Conservation (phyloP, 2,113 vertebrate genomes). For the Elgaria multicarinata region DNA sequence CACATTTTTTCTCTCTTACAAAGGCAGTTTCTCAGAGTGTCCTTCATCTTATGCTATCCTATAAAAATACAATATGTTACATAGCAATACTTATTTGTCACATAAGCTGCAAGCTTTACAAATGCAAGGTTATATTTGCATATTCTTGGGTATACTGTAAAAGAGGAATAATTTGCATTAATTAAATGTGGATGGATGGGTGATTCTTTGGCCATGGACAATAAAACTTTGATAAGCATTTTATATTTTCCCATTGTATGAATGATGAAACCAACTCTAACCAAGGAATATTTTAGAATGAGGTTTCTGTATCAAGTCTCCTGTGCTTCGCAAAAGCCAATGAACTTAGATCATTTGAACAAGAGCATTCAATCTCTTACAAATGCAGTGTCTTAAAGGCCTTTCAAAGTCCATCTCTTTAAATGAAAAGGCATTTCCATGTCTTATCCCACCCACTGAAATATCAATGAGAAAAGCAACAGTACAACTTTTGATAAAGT, state of each 20-base stretch:
- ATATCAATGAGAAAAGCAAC: neutral
- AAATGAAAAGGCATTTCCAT: neutral
- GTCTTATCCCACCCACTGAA: neutral
- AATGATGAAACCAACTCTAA: slow-evolving; percentile 9
- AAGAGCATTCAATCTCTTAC: neutral
- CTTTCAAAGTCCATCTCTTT: neutral
- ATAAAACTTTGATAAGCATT: slow-evolving; percentile 23
- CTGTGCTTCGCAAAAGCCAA: slow-evolving; percentile 49
- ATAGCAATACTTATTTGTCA: slow-evolving; percentile 35
- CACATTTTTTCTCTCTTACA: slow-evolving; percentile 29
- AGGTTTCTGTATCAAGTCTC: slow-evolving; percentile 69
- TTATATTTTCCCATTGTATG: slow-evolving; percentile 3
- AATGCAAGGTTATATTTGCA: slow-evolving; percentile 39
- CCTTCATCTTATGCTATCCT: slow-evolving; percentile 11
- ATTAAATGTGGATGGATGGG: slow-evolving; percentile 36
- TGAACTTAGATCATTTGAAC: slow-evolving; percentile 73
- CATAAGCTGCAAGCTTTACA: slow-evolving; percentile 48
- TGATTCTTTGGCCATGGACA: slow-evolving; percentile 26
- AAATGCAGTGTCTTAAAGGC: neutral
- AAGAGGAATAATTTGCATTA: slow-evolving; percentile 42
- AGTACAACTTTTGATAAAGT: neutral
- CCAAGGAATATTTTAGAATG: slow-evolving; percentile 24
- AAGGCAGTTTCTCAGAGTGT: slow-evolving; percentile 47
- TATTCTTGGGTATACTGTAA: slow-evolving; percentile 48
- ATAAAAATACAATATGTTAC: slow-evolving; percentile 39